Evolutionary conservation across 1,140 invertebrate species (phyloP).

Genomic region (Teleopsis dalmanni): DNA sequence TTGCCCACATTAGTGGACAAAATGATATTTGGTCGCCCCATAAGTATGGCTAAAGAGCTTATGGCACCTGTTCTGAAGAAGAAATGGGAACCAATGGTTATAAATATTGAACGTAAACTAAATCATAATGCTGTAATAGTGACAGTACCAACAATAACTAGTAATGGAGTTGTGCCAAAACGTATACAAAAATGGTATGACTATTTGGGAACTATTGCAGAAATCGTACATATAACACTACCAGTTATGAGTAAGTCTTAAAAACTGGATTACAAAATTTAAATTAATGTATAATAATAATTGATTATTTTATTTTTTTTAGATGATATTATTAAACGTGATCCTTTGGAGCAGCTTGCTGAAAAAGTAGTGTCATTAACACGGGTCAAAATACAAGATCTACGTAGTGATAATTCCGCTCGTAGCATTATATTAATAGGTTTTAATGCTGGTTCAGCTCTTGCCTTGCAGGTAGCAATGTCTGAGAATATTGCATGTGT

Average conservation of each 20-base stretch:
- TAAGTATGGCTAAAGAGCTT: slow-evolving; percentile 48
- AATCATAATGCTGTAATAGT: slow-evolving; percentile 66
- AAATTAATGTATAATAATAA: background rate
- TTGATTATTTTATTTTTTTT: background rate
- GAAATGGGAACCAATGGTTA: slow-evolving; percentile 63
- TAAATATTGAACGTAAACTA: slow-evolving; percentile 52
- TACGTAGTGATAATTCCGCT: slow-evolving; percentile 59
- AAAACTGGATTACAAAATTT: background rate
- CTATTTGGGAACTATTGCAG: slow-evolving; percentile 59
- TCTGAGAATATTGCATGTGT: slow-evolving; percentile 64
- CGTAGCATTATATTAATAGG: slow-evolving; percentile 70
- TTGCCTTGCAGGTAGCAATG: slow-evolving; percentile 62
- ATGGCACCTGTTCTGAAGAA: slow-evolving; percentile 62
- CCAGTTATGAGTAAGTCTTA: slow-evolving; percentile 36
- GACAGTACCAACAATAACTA: slow-evolving; percentile 56
- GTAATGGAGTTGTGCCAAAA: slow-evolving; percentile 46
- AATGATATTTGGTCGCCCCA: slow-evolving; percentile 55
- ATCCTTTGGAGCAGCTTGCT: slow-evolving; percentile 37
- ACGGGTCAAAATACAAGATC: slow-evolving; percentile 61
- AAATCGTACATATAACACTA: slow-evolving; percentile 58
- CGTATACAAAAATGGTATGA: slow-evolving; percentile 63
- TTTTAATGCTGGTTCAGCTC: slow-evolving; percentile 63
- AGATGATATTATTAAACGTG: slow-evolving; percentile 28
- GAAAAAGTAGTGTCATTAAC: slow-evolving; percentile 65
- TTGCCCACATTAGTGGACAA: slow-evolving; percentile 70